A percentile compares a stretch with the other conserved stretches of the same genome.
Evolutionary conservation across 2,888 invertebrate species (phyloP).

Genomic region (Leptogaster cylindrica): DNA sequence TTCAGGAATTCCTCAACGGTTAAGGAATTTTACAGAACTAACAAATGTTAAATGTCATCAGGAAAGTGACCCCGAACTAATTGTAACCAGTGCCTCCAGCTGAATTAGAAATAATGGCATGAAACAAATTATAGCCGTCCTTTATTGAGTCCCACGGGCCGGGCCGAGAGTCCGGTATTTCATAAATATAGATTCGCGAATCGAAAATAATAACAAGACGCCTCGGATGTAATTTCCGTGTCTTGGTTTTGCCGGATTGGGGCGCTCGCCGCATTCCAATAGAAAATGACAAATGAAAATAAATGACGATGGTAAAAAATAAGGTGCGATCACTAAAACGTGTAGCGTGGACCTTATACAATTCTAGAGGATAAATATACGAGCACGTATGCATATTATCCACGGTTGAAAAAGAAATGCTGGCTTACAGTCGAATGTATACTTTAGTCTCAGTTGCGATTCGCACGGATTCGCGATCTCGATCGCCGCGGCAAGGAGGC

Average conservation of each 20-base stretch:
- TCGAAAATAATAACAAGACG: conserved; percentile 29
- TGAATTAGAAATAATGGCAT: conserved; percentile 1
- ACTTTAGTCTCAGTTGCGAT: neutral
- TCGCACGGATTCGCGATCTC: too few relatives aligned
- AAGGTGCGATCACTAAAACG: conserved; percentile 33
- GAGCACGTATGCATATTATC: conserved; percentile 42
- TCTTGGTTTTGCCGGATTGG: neutral
- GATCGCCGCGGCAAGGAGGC: neutral
- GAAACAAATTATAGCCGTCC: neutral
- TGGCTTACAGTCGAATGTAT: conserved; percentile 27
- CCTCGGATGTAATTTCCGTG: conserved; percentile 26
- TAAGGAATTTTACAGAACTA: too few relatives aligned
- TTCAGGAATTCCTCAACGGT: too few relatives aligned
- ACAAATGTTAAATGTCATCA: too few relatives aligned
- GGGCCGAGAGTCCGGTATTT: neutral
- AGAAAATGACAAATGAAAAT: conserved; percentile 38
- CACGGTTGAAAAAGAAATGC: conserved; percentile 42
- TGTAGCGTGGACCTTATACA: conserved; percentile 9
- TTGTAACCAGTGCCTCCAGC: too few relatives aligned
- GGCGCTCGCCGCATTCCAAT: conserved; percentile 1
- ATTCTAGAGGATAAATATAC: conserved; percentile 31
- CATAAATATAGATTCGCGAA: conserved; percentile 23
- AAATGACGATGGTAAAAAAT: conserved; percentile 24
- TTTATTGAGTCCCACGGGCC: conserved; percentile 3
- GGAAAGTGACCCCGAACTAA: too few relatives aligned